Evolutionary conservation across 1,140 invertebrate genomes (phyloP).

Genomic region (Euwallacea similis): DNA sequence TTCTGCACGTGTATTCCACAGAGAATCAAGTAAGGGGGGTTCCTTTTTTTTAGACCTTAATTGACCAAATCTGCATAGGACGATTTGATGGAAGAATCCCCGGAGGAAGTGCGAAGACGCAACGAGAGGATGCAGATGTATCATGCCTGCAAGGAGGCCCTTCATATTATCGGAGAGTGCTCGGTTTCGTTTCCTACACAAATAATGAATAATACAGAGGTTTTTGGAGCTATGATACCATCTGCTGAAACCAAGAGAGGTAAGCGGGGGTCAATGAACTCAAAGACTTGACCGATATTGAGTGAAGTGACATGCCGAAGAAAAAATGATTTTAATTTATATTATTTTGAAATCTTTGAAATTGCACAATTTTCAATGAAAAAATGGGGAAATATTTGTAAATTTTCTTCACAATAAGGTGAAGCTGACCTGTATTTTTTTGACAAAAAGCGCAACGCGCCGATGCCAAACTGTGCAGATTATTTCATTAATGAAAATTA

Average conservation of each 20-base stretch:
- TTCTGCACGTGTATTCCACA: conserved; percentile 94
- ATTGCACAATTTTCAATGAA: not conserved
- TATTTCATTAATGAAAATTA: not conserved
- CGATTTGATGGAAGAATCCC: conserved; percentile 98
- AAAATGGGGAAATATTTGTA: too few species aligned
- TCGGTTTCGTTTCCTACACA: conserved; percentile 55
- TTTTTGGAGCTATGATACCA: not conserved
- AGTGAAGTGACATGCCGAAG: not conserved
- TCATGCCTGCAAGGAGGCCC: conserved; percentile 97
- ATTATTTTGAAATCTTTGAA: not conserved
- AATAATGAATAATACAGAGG: not conserved
- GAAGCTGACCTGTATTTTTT: too few species aligned
- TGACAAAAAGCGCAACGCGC: too few species aligned
- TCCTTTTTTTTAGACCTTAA: not conserved
- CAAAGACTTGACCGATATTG: not conserved
- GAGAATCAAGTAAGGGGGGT: conserved; percentile 83
- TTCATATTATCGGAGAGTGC: conserved; percentile 96
- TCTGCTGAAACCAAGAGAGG: conserved; percentile 12
- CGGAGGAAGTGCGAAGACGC: conserved; percentile 92
- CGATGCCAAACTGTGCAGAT: too few species aligned
- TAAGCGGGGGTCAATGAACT: not conserved
- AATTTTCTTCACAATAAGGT: too few species aligned
- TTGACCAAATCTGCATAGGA: conserved; percentile 59
- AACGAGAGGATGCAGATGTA: conserved; percentile 99
- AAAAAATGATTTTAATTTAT: not conserved